A percentile compares a stretch with the other conserved stretches of the same genome.
These are phyloP conservation scores for Adineta ricciae DNA, from an alignment of 2,888 invertebrate genomes.

Conservation along the genomic window DNA sequence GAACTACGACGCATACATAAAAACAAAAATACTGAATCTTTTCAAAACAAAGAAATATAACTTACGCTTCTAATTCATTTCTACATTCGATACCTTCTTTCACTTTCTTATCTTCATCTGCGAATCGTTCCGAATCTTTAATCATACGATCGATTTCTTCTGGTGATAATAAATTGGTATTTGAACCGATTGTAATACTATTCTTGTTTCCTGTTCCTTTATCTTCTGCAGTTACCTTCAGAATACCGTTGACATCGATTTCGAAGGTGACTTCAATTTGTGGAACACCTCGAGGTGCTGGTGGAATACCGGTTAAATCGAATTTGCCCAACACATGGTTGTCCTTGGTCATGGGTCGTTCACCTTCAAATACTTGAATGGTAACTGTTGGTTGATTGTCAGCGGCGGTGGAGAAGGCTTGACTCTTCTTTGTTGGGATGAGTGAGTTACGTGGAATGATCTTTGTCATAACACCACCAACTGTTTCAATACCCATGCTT, in stretches of 20 bases:
- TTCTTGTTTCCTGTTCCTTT: constrained; percentile 97
- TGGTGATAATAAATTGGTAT: constrained; percentile 86
- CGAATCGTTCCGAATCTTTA: constrained; percentile 94
- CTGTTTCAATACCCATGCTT: constrained; percentile 98
- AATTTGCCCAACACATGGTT: constrained; percentile 97
- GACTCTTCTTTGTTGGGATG: constrained; percentile 96
- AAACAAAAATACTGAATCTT: not conserved
- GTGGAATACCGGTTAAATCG: constrained; percentile 89
- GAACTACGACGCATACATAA: constrained; percentile 58
- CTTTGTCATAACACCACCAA: constrained; percentile 98
- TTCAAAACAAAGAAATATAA: constrained; percentile 45
- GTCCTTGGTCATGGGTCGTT: constrained; percentile 98
- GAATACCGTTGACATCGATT: constrained; percentile 54
- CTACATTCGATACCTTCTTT: constrained; percentile 77
- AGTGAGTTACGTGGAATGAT: constrained; percentile 92
- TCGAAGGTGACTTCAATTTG: constrained; percentile 53
- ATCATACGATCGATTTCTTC: constrained; percentile 99
- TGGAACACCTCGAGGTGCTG: constrained; percentile 55
- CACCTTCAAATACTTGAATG: constrained; percentile 90
- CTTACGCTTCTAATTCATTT: constrained; percentile 83
- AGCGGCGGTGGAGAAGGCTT: constrained; percentile 96
- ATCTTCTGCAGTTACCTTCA: constrained; percentile 72
- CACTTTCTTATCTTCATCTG: constrained; percentile 92
- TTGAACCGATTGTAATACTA: constrained; percentile 96
- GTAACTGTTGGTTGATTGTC: constrained; percentile 98